phyloP scores from a whole-genome alignment of 1,140 invertebrate species.

The Drosophila trapezifrons region DNA sequence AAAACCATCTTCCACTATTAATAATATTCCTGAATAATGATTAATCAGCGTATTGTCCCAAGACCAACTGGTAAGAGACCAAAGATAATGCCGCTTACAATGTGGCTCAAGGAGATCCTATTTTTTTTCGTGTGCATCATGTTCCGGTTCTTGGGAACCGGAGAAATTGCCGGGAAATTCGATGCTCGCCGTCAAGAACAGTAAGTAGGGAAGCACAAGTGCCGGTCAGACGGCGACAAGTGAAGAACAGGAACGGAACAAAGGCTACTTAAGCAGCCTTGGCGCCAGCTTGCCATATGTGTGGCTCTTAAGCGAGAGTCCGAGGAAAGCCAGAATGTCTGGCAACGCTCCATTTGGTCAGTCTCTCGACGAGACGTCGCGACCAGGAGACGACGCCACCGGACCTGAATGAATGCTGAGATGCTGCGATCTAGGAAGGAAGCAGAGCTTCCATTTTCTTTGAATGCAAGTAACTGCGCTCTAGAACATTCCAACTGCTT shows the following conservation, averaged over 20 bases:
- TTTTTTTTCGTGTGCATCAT: background rate
- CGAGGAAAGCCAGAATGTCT: slow-evolving; percentile 68
- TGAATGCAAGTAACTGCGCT: too few species aligned
- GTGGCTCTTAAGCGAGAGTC: slow-evolving; percentile 13
- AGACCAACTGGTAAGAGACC: too few species aligned
- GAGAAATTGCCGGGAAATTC: slow-evolving; percentile 56
- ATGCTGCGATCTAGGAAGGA: slow-evolving; percentile 3
- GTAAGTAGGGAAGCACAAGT: slow-evolving; percentile 28
- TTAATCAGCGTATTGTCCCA: background rate
- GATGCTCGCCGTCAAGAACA: slow-evolving; percentile 39
- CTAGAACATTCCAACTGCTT: too few species aligned
- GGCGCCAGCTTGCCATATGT: slow-evolving; percentile 58
- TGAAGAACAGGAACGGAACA: slow-evolving; percentile 42
- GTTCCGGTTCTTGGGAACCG: slow-evolving; percentile 36
- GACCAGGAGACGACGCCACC: slow-evolving; percentile 61
- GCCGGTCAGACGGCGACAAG: slow-evolving; percentile 66
- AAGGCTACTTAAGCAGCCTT: slow-evolving; percentile 66
- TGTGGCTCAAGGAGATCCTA: too few species aligned
- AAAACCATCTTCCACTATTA: too few species aligned
- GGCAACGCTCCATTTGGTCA: slow-evolving; percentile 71
- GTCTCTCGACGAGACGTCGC: slow-evolving; percentile 59
- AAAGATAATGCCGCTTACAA: too few species aligned
- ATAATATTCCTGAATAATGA: background rate
- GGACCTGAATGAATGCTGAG: slow-evolving; percentile 12
- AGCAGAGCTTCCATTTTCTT: too few species aligned